Percentiles rank a stretch among this genome's conserved stretches.
Conservation (phyloP, 2,797 vertebrate species). For the Alcedo atthis region DNA sequence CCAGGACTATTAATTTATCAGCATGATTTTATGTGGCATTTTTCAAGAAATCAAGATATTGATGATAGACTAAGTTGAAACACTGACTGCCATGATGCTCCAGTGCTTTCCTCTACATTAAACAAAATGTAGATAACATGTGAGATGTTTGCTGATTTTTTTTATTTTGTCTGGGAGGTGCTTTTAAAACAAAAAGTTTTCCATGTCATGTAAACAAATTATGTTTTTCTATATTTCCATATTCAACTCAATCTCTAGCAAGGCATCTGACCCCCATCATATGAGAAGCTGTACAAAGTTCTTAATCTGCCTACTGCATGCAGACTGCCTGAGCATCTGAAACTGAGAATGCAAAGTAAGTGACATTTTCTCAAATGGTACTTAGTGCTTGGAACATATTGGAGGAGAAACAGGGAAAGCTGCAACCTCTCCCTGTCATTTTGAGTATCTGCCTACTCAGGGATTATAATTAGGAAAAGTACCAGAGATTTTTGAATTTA, state of each 20-base stretch:
- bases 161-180: background rate
- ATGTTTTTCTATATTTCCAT: background rate
- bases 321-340: background rate
- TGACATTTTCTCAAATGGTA: conserved; percentile 13
- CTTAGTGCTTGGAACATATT: background rate
- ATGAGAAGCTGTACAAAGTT: background rate
- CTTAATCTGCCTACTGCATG: background rate
- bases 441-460: background rate
- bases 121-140: background rate
- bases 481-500: background rate
- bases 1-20: background rate
- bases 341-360: background rate
- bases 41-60: background rate
- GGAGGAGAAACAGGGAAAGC: background rate
- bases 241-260: background rate
- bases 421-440: background rate
- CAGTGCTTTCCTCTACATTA: background rate
- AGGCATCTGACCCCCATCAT: background rate
- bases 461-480: background rate
- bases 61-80: background rate
- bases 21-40: background rate
- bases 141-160: background rate
- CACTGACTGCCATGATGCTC: background rate
- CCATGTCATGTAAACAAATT: background rate
- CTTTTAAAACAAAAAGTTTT: background rate